Evolutionary conservation across 2,888 invertebrate species (phyloP), one percentile per base, ranked within the genome.

Genomic region (Arenicola marina): DNA sequence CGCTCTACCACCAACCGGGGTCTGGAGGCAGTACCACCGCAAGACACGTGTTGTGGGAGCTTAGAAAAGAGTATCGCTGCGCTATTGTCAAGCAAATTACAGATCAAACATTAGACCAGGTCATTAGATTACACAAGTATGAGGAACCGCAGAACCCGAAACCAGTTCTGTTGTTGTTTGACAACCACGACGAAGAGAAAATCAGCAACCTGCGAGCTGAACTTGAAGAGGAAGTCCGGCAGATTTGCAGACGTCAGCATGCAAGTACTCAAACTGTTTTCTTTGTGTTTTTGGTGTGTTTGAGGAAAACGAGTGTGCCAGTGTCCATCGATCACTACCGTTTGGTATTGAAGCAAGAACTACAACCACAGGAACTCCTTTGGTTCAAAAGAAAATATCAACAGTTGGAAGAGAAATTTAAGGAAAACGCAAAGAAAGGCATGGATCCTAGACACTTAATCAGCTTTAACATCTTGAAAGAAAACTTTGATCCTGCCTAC

Each of bases 11-110:
- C 54, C 74, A 76, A 55, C 75, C 75, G 26, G 75, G 75, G 3
- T 72, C 76, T 11, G 76, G 76, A 1, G 76, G 74, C 26, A 73
- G 74, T 0, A 76, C 76, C 1, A 64, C 71, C 24, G 73, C 75
- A 24, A 70, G 62, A 46, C 68, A 76, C 7, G 54, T 75, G 1
- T 64, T 76, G 4, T 76, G 76, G 76, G 70, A 72, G 31, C 62
- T 73, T 24, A 65, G 67, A 45, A 56, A 64, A 46, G 45, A 62
- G 31, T 72, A 72, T 34, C 54, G 75, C 32, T 76, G 76, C 51
- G 73, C 73, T 56, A 56, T 73, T 24, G 61, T 76, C 1, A 69
- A 63, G 24, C 63, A 68, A 33, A 69, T 76, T 15, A 69, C 69
- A 24, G 69, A 74, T 4, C 56, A 72, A 51, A 76, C 76, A 15